Evolutionary conservation across 2,888 invertebrate species (phyloP), one percentile per base, ranked within the genome.

Genomic region (Ophion ellenae): DNA sequence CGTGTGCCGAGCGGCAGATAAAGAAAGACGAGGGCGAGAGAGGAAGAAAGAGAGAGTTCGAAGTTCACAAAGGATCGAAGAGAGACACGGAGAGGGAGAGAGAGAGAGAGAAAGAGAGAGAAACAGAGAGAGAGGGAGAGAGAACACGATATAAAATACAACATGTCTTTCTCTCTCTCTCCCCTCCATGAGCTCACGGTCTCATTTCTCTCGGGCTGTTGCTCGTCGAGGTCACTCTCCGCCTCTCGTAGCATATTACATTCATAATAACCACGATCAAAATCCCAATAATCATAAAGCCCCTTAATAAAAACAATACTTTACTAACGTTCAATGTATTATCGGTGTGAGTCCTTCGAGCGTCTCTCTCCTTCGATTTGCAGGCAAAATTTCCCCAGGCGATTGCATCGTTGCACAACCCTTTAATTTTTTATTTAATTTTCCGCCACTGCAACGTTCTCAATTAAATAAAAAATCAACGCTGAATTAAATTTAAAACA

Each of bases 61-160:
- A 32, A 32, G 32, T 32, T 32, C 32, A 32, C 32, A 32, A 32
- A 82, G 82, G 47, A 74, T 67, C 67, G 28, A 53, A 66, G 75
- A 20, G 24, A 71, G 36, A 66, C 40, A 67, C 14, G 47, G 61
- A 24, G 32, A 64, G 83, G 67, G 71, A 80, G 81, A 84, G 71
- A 84, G 77, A 84, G 80, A 76, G 66, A 84, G 76, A 80, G 76
- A 80, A 64, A 76, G 64, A 66, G 75, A 80, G 59, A 24, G n/a
- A n/a, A n/a, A n/a, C n/a, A 84, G 77, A 84, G 80, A 76, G 66
- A 84, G 76, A 80, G 76, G 76, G 70, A 76, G 64, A 66, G 75
- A 80, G 59, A 24, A 24, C 24, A 24, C 24, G 24, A 24, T 24
- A 24, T 24, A 24, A 24, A 24, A 24, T 24, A 24, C 24, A 24